Base-by-base conservation (phyloP, 1,140 invertebrate genomes). In the Drosophila sproati region DNA sequence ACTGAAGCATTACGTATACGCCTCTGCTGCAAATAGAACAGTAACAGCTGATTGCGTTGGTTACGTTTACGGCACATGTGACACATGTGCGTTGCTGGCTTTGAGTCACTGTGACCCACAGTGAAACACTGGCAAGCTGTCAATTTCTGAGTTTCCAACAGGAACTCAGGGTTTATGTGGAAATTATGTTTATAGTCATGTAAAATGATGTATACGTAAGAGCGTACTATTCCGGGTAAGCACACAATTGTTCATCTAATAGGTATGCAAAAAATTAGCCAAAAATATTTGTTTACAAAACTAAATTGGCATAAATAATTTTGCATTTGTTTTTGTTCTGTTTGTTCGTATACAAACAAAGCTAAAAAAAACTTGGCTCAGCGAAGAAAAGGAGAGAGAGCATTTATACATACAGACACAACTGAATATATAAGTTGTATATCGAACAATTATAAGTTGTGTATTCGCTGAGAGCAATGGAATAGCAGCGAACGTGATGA, bases 381-480 rank as follows among this genome's bases (percentile, higher is more conserved):
- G 57, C 57, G 37, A 74, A 43, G 39, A 43, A 43, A n/a, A n/a
- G 10, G 39, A 43, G 39, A 43, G 39, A 43, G 39, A 43, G 41
- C 28, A 28, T 61, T 31, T 52, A 37, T n/a, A 41, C 60, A n/a
- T 31, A 20, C 43, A 37, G 47, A 8, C 5, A 28, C 8, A 35
- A 32, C 31, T 20, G 5, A 4, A 54, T 20, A 20, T n/a, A 47
- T 32, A 32, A 37, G 52, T 35, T 29, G 32, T 31, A 59, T 67
- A 75, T 82, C 70, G 20, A 20, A 20, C 20, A 78, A 82, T 51
- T 82, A 82, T 78, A 82, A 70, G 78, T 67, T 82, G 50, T 82
- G 71, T 82, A 82, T 82, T 7, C 56, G 48, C 51, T 55, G 56
- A 47, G 7, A 57, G 68, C 62, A 57, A 20, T 8, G 43, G 50